Conservation (phyloP, 2,797 vertebrate species). For the Pyrocephalus nanus region DNA sequence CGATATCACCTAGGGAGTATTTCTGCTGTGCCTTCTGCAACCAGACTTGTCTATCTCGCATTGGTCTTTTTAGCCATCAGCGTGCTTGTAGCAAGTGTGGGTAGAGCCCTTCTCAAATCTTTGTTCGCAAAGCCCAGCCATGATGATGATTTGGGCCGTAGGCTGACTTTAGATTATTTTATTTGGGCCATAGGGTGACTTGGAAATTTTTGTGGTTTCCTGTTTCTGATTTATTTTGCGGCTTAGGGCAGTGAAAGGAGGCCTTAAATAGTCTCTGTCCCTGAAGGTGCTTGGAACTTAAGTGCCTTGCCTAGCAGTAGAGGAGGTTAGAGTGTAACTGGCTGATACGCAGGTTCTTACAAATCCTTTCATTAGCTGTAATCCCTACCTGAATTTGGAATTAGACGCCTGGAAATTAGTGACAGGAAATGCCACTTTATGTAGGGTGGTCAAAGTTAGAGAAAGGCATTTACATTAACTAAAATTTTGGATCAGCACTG, state of each 20-base stretch:
- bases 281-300: not conserved
- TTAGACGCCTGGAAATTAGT: not conserved
- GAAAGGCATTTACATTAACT: not conserved
- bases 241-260: not conserved
- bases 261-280: not conserved
- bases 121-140: too few relatives aligned
- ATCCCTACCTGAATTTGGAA: not conserved
- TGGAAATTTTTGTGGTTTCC: constrained; percentile 53
- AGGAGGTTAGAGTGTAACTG: not conserved
- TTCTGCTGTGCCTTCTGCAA: too few relatives aligned
- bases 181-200: not conserved
- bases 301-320: not conserved
- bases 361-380: constrained; percentile 2
- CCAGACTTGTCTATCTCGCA: too few relatives aligned
- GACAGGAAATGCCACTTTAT: not conserved
- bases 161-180: not conserved
- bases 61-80: too few relatives aligned
- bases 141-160: not conserved
- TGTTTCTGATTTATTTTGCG: constrained; percentile 46
- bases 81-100: too few relatives aligned
- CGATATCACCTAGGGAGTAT: too few relatives aligned
- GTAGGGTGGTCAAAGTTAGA: not conserved
- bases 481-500: not conserved
- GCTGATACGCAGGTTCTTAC: not conserved
- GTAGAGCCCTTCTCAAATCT: too few relatives aligned